phyloP scores from a whole-genome alignment of 2,113 vertebrate genomes.

The Dryoscopus gambensis region DNA sequence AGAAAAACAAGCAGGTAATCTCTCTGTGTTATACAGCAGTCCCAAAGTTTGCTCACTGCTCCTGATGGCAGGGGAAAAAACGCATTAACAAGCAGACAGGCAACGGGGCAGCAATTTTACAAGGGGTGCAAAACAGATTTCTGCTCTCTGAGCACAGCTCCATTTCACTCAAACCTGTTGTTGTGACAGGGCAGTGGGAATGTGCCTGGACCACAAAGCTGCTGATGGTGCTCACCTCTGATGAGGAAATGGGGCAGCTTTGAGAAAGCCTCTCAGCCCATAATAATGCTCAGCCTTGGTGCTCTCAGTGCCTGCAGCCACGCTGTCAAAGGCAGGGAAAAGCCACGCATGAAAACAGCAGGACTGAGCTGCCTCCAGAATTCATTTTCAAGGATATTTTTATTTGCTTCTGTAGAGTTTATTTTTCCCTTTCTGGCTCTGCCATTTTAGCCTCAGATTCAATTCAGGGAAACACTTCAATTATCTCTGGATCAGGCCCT shows the following conservation, averaged over 20 bases:
- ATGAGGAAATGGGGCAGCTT: not conserved
- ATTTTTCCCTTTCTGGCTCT: not conserved
- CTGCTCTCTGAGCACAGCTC: not conserved
- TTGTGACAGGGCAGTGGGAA: not conserved
- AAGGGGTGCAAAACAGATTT: not conserved
- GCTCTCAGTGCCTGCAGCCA: rapidly evolving
- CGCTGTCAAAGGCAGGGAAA: not conserved
- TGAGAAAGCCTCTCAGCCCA: not conserved
- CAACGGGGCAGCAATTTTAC: not conserved
- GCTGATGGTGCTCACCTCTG: not conserved
- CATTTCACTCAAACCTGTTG: not conserved
- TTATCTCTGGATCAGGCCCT: conserved; percentile 37
- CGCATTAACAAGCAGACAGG: not conserved
- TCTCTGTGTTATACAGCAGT: not conserved
- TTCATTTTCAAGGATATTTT: not conserved
- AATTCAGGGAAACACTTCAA: conserved; percentile 30
- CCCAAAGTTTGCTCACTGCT: not conserved
- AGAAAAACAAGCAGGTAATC: conserved; percentile 28
- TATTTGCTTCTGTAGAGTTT: not conserved
- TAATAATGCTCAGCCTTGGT: not conserved
- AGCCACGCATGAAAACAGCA: rapidly evolving
- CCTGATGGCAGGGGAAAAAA: not conserved
- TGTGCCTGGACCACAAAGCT: not conserved
- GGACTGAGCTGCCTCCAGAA: not conserved
- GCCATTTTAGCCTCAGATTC: not conserved